Conservation (phyloP, 2,113 vertebrate genomes). For the Chinchilla lanigera region DNA sequence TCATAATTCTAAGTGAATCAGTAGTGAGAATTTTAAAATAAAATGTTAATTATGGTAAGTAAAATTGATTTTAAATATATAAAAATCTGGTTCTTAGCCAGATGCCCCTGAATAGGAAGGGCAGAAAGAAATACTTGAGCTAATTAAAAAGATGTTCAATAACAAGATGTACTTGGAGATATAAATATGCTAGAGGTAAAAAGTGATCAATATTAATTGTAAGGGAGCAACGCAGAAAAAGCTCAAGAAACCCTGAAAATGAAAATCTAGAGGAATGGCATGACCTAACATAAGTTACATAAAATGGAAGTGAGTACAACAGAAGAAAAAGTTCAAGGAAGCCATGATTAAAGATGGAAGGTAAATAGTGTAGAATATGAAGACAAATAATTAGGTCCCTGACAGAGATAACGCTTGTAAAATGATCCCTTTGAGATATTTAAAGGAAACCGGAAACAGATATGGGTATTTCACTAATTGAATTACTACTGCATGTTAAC, state of each 20-base stretch:
- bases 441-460: constrained; percentile 59
- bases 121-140: constrained; percentile 55
- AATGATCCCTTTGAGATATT: constrained; percentile 60
- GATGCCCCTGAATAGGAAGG: constrained; percentile 40
- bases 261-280: constrained; percentile 13
- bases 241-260: constrained; percentile 37
- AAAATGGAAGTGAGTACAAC: constrained; percentile 7
- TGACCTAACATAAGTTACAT: constrained; percentile 22
- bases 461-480: constrained; percentile 40
- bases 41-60: constrained; percentile 45
- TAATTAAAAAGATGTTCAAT: constrained; percentile 72
- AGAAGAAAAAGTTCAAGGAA: constrained; percentile 55
- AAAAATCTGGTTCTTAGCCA: constrained; percentile 48
- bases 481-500: constrained; percentile 42
- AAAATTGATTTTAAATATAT: constrained; percentile 63
- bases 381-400: constrained; percentile 71
- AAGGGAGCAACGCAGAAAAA: constrained; percentile 28
- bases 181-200: constrained; percentile 71
- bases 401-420: constrained; percentile 55
- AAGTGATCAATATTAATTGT: constrained; percentile 57
- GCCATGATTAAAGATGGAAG: constrained; percentile 59
- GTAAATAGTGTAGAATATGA: constrained; percentile 62
- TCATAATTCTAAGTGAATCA: neutral
- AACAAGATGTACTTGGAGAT: constrained; percentile 58
- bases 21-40: neutral